Conservation (phyloP, 2,113 vertebrate genomes). For the Sceloporus undulatus region DNA sequence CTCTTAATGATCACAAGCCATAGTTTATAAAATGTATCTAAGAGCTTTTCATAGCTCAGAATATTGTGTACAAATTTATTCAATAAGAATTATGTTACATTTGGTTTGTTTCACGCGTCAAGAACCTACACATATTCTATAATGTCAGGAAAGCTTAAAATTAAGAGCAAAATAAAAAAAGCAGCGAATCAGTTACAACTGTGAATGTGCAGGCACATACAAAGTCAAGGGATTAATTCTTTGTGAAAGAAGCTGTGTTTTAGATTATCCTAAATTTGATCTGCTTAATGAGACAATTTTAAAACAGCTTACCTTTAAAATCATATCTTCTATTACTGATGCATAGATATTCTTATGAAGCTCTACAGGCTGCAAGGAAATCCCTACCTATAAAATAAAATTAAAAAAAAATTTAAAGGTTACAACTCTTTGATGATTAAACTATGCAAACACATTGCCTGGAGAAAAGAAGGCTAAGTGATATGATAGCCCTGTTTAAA, state of each 20-base stretch:
- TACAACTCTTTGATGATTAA: not conserved
- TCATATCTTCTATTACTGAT: constrained; percentile 93
- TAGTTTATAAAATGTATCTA: not conserved
- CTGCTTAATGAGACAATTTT: constrained; percentile 21
- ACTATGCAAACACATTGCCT: not conserved
- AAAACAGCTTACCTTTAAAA: constrained; percentile 88
- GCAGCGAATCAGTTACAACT: too few relatives aligned
- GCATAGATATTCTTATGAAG: constrained; percentile 92
- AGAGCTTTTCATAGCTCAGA: not conserved
- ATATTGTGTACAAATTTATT: not conserved
- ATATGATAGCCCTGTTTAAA: too few relatives aligned
- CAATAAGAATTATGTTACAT: not conserved
- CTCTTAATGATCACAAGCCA: not conserved
- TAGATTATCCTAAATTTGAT: not conserved
- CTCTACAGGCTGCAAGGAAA: constrained; percentile 90
- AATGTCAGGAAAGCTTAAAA: not conserved
- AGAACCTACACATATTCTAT: not conserved
- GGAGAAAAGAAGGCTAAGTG: too few relatives aligned
- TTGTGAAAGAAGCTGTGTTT: not conserved
- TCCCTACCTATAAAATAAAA: constrained; percentile 86
- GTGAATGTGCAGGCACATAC: not conserved
- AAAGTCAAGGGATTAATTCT: not conserved
- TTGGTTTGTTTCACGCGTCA: not conserved
- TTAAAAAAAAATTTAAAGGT: not conserved
- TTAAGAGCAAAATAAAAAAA: not conserved